Base-by-base conservation (phyloP, 1,140 invertebrate species). In the Calliphora vicina region DNA sequence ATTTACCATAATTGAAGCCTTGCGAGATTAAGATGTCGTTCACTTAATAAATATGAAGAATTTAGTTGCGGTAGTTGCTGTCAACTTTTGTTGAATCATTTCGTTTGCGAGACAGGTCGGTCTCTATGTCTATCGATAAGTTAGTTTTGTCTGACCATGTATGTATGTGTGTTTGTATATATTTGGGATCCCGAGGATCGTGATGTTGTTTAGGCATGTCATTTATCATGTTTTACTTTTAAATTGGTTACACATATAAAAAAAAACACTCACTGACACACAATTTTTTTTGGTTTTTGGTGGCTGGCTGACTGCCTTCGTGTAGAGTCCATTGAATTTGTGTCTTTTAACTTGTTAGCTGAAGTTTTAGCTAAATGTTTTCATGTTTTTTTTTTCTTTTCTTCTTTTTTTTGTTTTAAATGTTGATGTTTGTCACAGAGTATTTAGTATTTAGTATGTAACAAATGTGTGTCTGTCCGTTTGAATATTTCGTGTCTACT, bases 151-250 rank as follows among this genome's bases (percentile, higher is more conserved):
- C 61, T 67, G n/a, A 67, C n/a, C n/a, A 67, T 67, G 9, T 67
- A 23, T 23, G n/a, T 23, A 8, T 67, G 61, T 67, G 9, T 67
- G n/a, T 67, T 8, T 23, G 8, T 67, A 9, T 5, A 20, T 5
- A 67, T 78, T 43, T 35, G 72, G 35, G 42, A 78, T 78, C 74
- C 74, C 74, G 74, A 23, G 74, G 74, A 78, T 78, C 74, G 74
- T 78, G 74, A 43, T 29, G 74, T 78, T 78, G 35, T 78, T 78
- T 78, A 78, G 74, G 23, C 74, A 43, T 78, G 74, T 78, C 74
- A 78, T 78, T 78, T 78, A 78, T 78, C 74, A 78, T 43, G 35
- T 78, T 78, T 78, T 78, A 23, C 35, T 45, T 26, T 43, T n/a
- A 78, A 78, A 78, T 78, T 78, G 74, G 29, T 78, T 43, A 43